Base-by-base conservation (phyloP, 2,797 vertebrate genomes). In the Propithecus perrieri region DNA sequence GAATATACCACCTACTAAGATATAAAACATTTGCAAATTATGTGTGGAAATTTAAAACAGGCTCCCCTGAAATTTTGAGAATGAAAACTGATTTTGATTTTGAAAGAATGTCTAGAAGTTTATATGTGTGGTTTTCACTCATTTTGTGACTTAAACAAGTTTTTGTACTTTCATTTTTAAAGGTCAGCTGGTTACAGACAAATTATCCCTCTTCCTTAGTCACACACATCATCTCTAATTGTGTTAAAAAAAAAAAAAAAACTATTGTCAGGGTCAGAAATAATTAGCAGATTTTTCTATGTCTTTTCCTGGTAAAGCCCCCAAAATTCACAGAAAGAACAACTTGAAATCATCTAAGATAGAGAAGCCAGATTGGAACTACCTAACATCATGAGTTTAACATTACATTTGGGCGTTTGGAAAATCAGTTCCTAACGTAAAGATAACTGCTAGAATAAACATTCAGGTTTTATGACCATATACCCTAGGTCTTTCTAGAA, bases 241-340 rank as follows among this genome's bases (percentile, higher is more conserved):
- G 33, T 69, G 28, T 24, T 91, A n/a, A n/a, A 20, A 71, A 87
- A 81, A 96, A 65, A 38, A 83, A 55, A 24, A 35, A 48, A 28
- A 48, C 20, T 83, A 55, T 89, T 74, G 35, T 53, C 55, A 92
- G 26, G 30, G 26, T 90, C 71, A 43, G 50, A 91, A 91, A 38
- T 85, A 97, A 96, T 87, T 95, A 97, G 46, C 33, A 59, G 50
- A 59, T 50, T n/a, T 35, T 65, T 97, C 81, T 14, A 81, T 24
- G 75, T 38, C 69, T 89, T 92, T 78, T 75, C 0, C 26, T 55
- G 20, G 67, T 43, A 53, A 89, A 85, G 38, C 1, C 3, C 33
- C n/a, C 41, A 88, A 43, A 87, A 95, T 88, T 12, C 61, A 79
- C 72, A 87, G 41, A 93, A 92, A 84, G 26, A 83, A 88, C 7